A percentile compares a stretch with the other conserved stretches of the same genome.
Evolutionary conservation across 2,888 invertebrate species (phyloP).

Genomic region (Mythimna loreyi): DNA sequence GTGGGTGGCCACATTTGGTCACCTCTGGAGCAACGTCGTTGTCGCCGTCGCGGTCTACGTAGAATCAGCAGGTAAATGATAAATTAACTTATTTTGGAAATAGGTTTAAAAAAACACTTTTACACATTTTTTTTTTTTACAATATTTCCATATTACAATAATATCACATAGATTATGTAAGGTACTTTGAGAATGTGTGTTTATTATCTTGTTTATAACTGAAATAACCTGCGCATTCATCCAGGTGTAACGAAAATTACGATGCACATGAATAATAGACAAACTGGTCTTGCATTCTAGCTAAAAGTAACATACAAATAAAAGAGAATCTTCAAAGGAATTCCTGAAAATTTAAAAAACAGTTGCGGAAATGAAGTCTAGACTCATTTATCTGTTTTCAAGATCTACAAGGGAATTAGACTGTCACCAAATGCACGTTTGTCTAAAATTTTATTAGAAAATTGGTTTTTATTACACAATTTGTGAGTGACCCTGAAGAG

Average conservation of each 20-base stretch:
- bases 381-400: slow-evolving; percentile 24
- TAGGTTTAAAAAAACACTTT: no score
- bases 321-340: slow-evolving; percentile 30
- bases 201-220: not conserved
- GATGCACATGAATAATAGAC: not conserved
- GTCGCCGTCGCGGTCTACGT: no score
- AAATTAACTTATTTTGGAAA: no score
- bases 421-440: slow-evolving; percentile 8
- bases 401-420: slow-evolving; percentile 25
- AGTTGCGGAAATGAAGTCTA: slow-evolving; percentile 28
- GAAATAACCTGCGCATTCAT: not conserved
- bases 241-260: not conserved
- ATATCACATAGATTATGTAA: no score
- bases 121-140: no score
- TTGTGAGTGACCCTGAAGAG: slow-evolving; percentile 14
- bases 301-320: slow-evolving; percentile 4
- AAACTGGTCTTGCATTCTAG: not conserved
- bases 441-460: slow-evolving; percentile 24
- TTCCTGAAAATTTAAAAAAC: slow-evolving; percentile 4
- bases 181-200: no score
- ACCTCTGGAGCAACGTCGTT: no score
- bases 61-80: no score
- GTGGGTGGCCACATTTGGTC: no score
- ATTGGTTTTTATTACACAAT: slow-evolving; percentile 23
- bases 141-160: no score